Evolutionary conservation across 2,113 vertebrate species (phyloP).

Genomic region (Alectura lathami): DNA sequence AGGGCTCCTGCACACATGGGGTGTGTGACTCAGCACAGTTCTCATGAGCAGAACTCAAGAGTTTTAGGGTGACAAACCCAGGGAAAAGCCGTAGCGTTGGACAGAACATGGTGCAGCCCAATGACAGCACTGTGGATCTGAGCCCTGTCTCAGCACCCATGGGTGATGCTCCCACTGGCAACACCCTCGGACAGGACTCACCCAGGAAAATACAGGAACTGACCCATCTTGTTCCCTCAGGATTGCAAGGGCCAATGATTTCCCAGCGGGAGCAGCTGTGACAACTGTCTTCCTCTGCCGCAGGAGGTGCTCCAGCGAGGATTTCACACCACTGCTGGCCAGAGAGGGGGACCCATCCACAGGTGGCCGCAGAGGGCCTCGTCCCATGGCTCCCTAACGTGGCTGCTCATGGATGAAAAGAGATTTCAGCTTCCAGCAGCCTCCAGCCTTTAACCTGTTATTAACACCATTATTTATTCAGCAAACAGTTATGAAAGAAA

Average conservation of each 20-base stretch:
- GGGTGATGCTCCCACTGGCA: neutral
- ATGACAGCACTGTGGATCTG: neutral
- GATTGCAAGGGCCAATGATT: neutral
- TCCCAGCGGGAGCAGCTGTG: neutral
- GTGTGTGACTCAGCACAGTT: neutral
- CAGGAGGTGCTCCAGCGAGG: neutral
- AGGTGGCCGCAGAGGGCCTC: neutral
- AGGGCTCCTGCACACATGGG: neutral
- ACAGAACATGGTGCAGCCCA: neutral
- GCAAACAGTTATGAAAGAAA: neutral
- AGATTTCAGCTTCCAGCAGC: neutral
- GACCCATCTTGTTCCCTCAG: neutral
- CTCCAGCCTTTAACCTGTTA: slow-evolving; percentile 46
- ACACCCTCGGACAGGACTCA: neutral
- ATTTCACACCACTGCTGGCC: neutral
- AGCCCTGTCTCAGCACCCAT: fast-evolving
- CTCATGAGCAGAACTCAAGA: neutral
- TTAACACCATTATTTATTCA: slow-evolving; percentile 14
- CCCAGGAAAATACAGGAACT: neutral
- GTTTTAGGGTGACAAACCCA: neutral
- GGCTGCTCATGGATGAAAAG: neutral
- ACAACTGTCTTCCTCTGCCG: neutral
- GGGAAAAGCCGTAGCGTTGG: neutral
- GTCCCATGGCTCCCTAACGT: neutral
- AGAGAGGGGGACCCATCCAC: neutral